Conservation (phyloP, 2,113 vertebrate genomes). For the Archilochus colubris region DNA sequence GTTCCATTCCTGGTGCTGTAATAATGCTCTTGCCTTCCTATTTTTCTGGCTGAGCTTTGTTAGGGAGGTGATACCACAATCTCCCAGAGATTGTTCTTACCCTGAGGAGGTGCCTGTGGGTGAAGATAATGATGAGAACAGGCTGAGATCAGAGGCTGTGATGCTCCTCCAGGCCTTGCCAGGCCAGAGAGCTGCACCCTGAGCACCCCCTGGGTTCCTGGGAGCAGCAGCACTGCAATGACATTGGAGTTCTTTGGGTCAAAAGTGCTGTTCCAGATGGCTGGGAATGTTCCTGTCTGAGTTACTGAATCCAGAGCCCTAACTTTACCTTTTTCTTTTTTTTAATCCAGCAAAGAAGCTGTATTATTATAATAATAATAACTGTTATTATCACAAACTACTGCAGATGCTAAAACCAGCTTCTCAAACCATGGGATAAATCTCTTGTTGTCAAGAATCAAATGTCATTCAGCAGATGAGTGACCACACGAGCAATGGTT, state of each 20-base stretch:
- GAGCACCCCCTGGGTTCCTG: too few species aligned
- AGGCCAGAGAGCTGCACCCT: rapidly evolving
- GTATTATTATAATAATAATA: background rate
- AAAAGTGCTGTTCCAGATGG: background rate
- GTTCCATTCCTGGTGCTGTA: rapidly evolving
- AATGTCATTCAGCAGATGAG: background rate
- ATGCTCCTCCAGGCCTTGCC: background rate
- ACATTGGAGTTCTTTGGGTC: background rate
- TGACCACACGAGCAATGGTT: background rate
- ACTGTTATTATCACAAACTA: background rate
- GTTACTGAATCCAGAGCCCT: background rate
- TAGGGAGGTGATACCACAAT: background rate
- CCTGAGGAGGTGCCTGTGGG: background rate
- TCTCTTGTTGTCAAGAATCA: background rate
- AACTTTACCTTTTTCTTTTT: background rate
- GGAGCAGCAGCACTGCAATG: background rate
- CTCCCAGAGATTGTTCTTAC: background rate
- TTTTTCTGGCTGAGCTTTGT: background rate
- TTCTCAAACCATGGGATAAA: background rate
- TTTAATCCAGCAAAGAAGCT: background rate
- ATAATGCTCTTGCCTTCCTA: background rate
- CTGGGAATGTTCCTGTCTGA: background rate
- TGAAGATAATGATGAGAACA: background rate
- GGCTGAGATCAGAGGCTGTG: background rate
- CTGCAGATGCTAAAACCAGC: background rate